phyloP scores from a whole-genome alignment of 2,113 vertebrate genomes.

The Nyctibius bracteatus region DNA sequence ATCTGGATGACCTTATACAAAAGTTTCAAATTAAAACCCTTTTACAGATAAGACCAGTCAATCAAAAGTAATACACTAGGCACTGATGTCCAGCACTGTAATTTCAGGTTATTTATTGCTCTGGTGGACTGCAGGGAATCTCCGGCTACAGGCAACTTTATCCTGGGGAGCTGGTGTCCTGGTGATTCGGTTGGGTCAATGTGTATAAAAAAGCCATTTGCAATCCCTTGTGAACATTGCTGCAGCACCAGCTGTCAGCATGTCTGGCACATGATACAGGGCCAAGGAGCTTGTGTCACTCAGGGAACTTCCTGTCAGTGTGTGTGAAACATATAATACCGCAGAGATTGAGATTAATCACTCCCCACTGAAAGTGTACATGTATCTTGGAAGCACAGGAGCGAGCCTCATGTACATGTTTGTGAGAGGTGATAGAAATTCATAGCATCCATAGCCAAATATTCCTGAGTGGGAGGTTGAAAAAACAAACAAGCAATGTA shows the following conservation, averaged over 20 bases:
- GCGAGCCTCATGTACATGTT: not conserved
- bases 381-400: not conserved
- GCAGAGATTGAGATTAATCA: not conserved
- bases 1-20: not conserved
- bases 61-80: not conserved
- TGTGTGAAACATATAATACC: not conserved
- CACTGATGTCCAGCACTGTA: not conserved
- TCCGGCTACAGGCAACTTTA: conserved; percentile 19
- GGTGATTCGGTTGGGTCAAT: not conserved
- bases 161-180: not conserved
- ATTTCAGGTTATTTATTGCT: conserved; percentile 49
- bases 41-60: not conserved
- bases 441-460: not conserved
- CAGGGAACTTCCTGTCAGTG: conserved; percentile 5
- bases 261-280: conserved; percentile 1
- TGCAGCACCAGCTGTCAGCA: conserved; percentile 10
- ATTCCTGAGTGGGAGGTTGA: not conserved
- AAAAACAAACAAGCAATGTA: not conserved
- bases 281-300: conserved; percentile 20
- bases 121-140: conserved; percentile 9
- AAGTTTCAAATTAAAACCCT: not conserved
- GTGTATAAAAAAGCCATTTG: not conserved
- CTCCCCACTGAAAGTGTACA: not conserved
- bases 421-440: not conserved
- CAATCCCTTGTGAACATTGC: not conserved